Conservation (phyloP, 2,888 invertebrate genomes). For the Lordiphosa andalusiaca region DNA sequence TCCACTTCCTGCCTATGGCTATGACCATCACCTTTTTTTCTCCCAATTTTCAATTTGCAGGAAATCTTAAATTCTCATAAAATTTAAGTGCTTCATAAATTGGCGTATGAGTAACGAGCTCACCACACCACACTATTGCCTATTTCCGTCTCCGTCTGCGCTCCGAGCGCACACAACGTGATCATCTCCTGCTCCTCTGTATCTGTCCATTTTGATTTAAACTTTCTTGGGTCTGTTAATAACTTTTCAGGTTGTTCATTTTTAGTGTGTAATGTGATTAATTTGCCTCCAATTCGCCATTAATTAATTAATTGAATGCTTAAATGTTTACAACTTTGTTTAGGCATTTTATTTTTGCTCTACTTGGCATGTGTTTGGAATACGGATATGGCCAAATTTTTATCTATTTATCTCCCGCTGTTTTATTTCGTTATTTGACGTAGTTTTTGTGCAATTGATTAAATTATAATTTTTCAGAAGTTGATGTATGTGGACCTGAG, state of each 20-base stretch:
- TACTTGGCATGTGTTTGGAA: constrained; percentile 28
- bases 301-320: constrained; percentile 69
- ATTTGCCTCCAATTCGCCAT: constrained; percentile 68
- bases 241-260: constrained; percentile 39
- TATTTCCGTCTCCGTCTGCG: constrained; percentile 52
- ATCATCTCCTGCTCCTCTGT: constrained; percentile 10
- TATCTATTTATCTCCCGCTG: constrained; percentile 74
- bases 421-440: constrained; percentile 70
- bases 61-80: constrained; percentile 76
- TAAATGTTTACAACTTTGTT: constrained; percentile 62
- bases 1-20: constrained; percentile 36
- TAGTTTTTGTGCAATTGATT: constrained; percentile 64
- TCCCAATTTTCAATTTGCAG: constrained; percentile 49
- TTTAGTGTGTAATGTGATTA: constrained; percentile 61
- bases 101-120: constrained; percentile 70
- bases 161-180: constrained; percentile 28
- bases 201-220: constrained; percentile 43
- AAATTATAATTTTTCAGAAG: constrained; percentile 51
- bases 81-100: constrained; percentile 74
- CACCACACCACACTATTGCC: constrained; percentile 41
- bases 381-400: constrained; percentile 49
- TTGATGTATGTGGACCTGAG: too few species aligned
- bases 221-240: constrained; percentile 43
- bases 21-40: constrained; percentile 12
- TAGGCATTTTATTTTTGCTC: constrained; percentile 16